These are phyloP conservation scores for Platanista minor DNA, from an alignment of 2,113 vertebrate species.

Conservation along the genomic window DNA sequence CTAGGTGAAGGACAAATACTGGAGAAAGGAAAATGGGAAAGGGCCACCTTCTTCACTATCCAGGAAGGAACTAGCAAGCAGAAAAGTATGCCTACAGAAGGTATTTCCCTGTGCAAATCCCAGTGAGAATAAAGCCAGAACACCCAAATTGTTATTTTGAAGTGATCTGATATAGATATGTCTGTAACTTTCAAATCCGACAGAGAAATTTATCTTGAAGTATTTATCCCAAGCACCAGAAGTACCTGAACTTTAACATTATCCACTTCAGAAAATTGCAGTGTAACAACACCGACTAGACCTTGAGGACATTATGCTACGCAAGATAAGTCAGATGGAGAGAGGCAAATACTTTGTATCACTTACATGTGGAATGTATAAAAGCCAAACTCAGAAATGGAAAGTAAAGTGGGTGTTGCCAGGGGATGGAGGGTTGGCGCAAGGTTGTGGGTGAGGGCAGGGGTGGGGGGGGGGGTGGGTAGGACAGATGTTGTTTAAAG, in stretches of 20 bases:
- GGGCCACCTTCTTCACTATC: background rate
- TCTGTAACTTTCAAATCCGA: background rate
- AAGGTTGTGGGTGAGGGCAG: rapidly evolving
- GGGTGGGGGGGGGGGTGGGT: rapidly evolving
- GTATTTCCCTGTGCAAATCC: background rate
- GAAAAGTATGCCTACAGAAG: background rate
- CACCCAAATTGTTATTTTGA: background rate
- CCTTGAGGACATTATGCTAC: background rate
- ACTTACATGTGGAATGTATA: background rate
- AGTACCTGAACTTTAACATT: background rate
- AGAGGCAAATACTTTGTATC: background rate
- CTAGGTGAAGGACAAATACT: background rate
- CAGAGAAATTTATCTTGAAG: background rate
- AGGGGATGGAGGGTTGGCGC: background rate
- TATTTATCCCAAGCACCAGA: background rate
- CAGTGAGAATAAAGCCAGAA: background rate
- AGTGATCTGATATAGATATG: background rate
- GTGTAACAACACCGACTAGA: background rate
- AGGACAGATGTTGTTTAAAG: background rate
- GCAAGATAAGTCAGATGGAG: background rate
- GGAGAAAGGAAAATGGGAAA: background rate
- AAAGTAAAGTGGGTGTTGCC: background rate
- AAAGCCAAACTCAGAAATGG: background rate
- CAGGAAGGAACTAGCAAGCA: background rate
- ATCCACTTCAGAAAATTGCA: constrained; percentile 15